A percentile compares a stretch with the other conserved stretches of the same genome.
Conservation (phyloP, 2,888 invertebrate species). For the Biston stratarius region DNA sequence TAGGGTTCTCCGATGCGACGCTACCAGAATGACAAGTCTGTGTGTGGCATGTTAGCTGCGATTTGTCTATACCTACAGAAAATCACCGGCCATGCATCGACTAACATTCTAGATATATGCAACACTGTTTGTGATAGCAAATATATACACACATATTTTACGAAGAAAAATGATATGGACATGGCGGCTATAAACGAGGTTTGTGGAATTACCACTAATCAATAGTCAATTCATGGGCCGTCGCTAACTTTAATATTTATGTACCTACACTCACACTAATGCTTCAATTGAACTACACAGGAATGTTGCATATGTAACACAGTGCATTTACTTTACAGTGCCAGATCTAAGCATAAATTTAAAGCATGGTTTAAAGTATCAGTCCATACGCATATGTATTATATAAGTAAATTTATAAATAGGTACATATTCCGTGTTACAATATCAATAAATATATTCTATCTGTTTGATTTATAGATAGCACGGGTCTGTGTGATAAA, state of each 20-base stretch:
- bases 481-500: constrained; percentile 19
- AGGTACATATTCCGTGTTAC: constrained; percentile 4
- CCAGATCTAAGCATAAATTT: constrained; percentile 50
- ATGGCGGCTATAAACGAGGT: constrained; percentile 38
- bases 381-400: constrained; percentile 9
- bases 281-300: constrained; percentile 47
- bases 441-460: constrained; percentile 15
- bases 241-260: constrained; percentile 25
- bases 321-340: constrained; percentile 83
- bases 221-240: constrained; percentile 42
- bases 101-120: constrained; percentile 48
- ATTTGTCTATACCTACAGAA: constrained; percentile 74
- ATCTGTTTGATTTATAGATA: constrained; percentile 22
- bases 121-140: constrained; percentile 19
- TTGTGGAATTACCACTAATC: constrained; percentile 25
- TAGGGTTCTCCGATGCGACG: constrained; percentile 59
- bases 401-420: not conserved
- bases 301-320: constrained; percentile 50
- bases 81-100: constrained; percentile 80
- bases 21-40: constrained; percentile 68
- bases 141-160: constrained; percentile 33
- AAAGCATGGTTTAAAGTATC: constrained; percentile 42
- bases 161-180: constrained; percentile 13
- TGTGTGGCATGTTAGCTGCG: constrained; percentile 83
- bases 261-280: constrained; percentile 38